Conservation (phyloP, 1,140 invertebrate species). For the Aethina tumida region DNA sequence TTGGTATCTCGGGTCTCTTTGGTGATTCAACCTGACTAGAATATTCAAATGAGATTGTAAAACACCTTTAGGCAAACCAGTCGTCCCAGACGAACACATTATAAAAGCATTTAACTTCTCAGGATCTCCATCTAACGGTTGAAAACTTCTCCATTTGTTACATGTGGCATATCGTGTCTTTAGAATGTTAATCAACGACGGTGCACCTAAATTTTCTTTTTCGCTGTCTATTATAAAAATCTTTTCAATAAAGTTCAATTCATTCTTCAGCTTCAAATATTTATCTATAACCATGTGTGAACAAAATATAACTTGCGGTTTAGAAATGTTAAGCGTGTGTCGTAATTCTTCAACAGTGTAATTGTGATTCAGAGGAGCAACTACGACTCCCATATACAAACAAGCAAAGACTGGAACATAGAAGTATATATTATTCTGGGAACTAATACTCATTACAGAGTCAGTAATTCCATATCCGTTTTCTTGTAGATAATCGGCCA, state of each 20-base stretch:
- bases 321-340: conserved; percentile 40
- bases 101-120: conserved; percentile 31
- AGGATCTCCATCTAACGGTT: conserved; percentile 12
- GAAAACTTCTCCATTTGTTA: conserved; percentile 6
- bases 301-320: conserved; percentile 40
- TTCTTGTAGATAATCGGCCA: conserved; percentile 16
- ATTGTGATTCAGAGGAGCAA: conserved; percentile 46
- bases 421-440: conserved; percentile 47
- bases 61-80: conserved; percentile 68
- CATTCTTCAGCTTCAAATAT: conserved; percentile 16
- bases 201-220: not conserved
- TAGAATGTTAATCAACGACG: not conserved
- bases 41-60: conserved; percentile 58
- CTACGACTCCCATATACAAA: conserved; percentile 41
- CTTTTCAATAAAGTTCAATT: conserved; percentile 16
- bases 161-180: no score
- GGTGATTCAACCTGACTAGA: no score
- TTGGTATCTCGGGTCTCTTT: no score
- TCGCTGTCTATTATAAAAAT: conserved; percentile 19
- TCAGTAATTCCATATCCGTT: conserved; percentile 14
- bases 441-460: conserved; percentile 40
- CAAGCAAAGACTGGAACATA: conserved; percentile 38
- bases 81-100: conserved; percentile 55
- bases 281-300: conserved; percentile 25
- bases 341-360: conserved; percentile 45